Conservation (phyloP, 2,888 invertebrate species). For the Osmoderma eremita region DNA sequence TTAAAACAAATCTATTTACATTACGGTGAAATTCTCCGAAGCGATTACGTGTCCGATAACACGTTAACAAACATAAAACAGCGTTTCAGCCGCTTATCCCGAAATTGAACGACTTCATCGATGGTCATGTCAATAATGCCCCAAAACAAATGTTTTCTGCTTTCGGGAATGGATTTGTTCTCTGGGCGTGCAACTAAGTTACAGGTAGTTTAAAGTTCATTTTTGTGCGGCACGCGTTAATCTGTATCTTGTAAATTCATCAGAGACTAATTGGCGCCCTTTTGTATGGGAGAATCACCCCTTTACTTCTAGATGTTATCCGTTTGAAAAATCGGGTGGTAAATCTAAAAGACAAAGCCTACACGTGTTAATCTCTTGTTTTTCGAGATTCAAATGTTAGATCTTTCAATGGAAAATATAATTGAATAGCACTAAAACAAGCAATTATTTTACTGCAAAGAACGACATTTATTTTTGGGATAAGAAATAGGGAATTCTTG, state of each 20-base stretch:
- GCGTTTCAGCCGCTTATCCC: slow-evolving; percentile 24
- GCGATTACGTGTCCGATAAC: slow-evolving; percentile 30
- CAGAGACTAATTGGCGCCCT: slow-evolving; percentile 46
- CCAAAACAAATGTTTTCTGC: slow-evolving; percentile 25
- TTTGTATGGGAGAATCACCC: slow-evolving; percentile 43
- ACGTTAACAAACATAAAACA: slow-evolving; percentile 33
- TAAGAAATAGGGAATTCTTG: too few relatives aligned
- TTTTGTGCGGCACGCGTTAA: not conserved
- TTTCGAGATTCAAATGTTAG: not conserved
- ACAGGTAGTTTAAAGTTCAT: not conserved
- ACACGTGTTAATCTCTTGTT: slow-evolving; percentile 14
- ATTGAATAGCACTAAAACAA: too few relatives aligned
- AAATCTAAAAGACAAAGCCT: slow-evolving; percentile 25
- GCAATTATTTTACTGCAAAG: too few relatives aligned
- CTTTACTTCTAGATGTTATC: slow-evolving; percentile 46
- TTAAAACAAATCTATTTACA: slow-evolving; percentile 37
- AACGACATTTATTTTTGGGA: too few relatives aligned
- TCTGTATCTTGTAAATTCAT: slow-evolving; percentile 35
- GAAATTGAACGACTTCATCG: slow-evolving; percentile 44
- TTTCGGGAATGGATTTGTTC: slow-evolving; percentile 15
- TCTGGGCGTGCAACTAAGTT: not conserved
- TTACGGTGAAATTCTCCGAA: slow-evolving; percentile 34
- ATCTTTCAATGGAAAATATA: too few relatives aligned
- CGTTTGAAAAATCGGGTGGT: slow-evolving; percentile 41
- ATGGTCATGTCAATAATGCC: slow-evolving; percentile 44